Conservation (phyloP, 2,113 vertebrate genomes). For the Pseudorasbora parva region DNA sequence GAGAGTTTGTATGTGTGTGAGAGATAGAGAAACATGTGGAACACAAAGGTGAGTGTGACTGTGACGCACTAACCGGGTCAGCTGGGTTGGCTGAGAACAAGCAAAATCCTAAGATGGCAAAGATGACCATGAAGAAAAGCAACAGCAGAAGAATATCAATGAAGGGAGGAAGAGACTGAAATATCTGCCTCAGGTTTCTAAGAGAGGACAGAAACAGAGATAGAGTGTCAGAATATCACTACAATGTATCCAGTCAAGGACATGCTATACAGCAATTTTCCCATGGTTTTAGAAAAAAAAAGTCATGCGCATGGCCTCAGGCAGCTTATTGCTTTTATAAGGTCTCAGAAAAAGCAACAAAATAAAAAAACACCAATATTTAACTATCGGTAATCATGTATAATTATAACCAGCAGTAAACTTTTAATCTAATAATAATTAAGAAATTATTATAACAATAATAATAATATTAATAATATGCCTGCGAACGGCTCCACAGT, state of each 20-base stretch:
- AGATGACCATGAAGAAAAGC: slow-evolving; percentile 99
- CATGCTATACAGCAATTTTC: background rate
- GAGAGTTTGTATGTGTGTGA: background rate
- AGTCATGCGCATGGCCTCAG: background rate
- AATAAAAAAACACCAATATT: background rate
- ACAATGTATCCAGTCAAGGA: background rate
- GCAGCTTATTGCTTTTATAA: background rate
- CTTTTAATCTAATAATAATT: background rate
- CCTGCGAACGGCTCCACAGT: slow-evolving; percentile 95
- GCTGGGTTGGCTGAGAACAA: slow-evolving; percentile 91
- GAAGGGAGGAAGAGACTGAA: slow-evolving; percentile 97
- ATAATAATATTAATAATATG: slow-evolving; percentile 54
- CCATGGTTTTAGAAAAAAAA: background rate
- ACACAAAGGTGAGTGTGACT: background rate
- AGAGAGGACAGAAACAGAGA: slow-evolving; percentile 43
- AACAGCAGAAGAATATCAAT: slow-evolving; percentile 96
- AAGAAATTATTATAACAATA: background rate
- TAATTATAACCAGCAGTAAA: too few species aligned
- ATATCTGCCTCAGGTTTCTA: slow-evolving; percentile 97
- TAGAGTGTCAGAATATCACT: background rate
- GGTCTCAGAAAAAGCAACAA: background rate
- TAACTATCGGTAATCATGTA: too few species aligned
- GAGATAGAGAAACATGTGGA: background rate
- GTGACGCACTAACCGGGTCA: slow-evolving; percentile 85
- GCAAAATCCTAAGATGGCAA: slow-evolving; percentile 95